Evolutionary conservation across 2,113 vertebrate genomes (phyloP), one percentile per base, ranked within the genome.

Genomic region (Lichenostomus cassidix): DNA sequence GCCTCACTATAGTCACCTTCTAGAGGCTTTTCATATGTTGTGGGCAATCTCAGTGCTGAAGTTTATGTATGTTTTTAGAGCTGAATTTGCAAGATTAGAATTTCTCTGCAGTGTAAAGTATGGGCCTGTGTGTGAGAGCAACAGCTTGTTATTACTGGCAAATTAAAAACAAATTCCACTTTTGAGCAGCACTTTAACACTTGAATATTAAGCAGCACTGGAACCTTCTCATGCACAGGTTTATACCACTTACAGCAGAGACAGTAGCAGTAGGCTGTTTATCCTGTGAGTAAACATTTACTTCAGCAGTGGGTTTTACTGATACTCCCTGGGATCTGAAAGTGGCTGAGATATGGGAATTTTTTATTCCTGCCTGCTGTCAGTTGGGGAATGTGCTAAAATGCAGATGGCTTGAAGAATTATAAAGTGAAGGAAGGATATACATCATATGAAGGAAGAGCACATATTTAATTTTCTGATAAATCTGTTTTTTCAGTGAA

Each of bases 111-210:
- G 13, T 16, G 22, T 37, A 39, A 25, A 31, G 2, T 35, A 10
- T 31, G 13, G 60, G 46, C 7, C 19, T 24, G 1, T 31, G 50
- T 56, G 33, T 35, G 44, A 46, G n/a, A 44, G 24, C 0, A 0
- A 11, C 21, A 41, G 29, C 11, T 59, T n/a, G 28, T 42, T 69
- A 49, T 49, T 44, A 68, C 69, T 10, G 28, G 39, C 25, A 89
- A 74, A 74, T 60, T 73, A 42, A 67, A 81, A 90, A 14, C 10
- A 46, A 50, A 87, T 42, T 75, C 29, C 35, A 24, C 15, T 67
- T 7, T 10, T 64, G 27, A 87, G 33, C n/a, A 74, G 12, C 46
- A 67, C 14, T 85, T 83, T 47, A 77, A 70, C 18, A 69, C 15
- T 28, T 15, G 47, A 18, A 15, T 12, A 49, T 44, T 69, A 83